These are phyloP conservation scores for Papilio gigon DNA, from an alignment of 2,888 invertebrate genomes.

Conservation along the genomic window DNA sequence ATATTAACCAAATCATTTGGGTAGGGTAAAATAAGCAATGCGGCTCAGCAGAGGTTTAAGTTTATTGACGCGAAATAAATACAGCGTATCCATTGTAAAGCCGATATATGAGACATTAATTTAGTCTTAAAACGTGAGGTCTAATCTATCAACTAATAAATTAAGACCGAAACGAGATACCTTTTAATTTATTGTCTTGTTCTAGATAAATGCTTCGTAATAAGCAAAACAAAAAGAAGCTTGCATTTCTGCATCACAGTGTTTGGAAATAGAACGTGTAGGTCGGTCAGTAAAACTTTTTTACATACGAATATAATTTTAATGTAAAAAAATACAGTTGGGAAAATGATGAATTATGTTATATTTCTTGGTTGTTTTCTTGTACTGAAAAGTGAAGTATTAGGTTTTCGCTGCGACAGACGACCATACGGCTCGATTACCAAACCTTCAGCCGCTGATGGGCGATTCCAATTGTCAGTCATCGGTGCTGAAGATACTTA, in stretches of 20 bases:
- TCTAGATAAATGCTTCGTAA: constrained; percentile 33
- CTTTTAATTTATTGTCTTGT: constrained; percentile 41
- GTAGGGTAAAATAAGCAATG: background rate
- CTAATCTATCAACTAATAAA: constrained; percentile 40
- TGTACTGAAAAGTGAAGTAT: constrained; percentile 33
- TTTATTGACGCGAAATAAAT: constrained; percentile 3
- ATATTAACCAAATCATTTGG: background rate
- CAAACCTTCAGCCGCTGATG: constrained; percentile 66
- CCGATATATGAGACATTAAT: constrained; percentile 37
- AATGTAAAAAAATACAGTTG: too few species aligned
- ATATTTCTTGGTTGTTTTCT: constrained; percentile 21
- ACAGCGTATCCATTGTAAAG: constrained; percentile 18
- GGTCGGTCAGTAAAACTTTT: background rate
- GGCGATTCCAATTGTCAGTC: constrained; percentile 63
- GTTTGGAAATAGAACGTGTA: constrained; percentile 16
- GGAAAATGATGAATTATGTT: constrained; percentile 14
- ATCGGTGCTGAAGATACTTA: constrained; percentile 61
- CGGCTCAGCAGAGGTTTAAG: background rate
- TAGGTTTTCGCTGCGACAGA: constrained; percentile 68
- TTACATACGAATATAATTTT: background rate
- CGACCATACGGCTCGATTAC: constrained; percentile 68
- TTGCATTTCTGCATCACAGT: constrained; percentile 14
- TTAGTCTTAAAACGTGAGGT: constrained; percentile 39
- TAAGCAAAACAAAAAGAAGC: constrained; percentile 12
- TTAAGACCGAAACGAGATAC: constrained; percentile 39